phyloP scores from a whole-genome alignment of 2,797 vertebrate genomes.

The Apodemus agrarius region DNA sequence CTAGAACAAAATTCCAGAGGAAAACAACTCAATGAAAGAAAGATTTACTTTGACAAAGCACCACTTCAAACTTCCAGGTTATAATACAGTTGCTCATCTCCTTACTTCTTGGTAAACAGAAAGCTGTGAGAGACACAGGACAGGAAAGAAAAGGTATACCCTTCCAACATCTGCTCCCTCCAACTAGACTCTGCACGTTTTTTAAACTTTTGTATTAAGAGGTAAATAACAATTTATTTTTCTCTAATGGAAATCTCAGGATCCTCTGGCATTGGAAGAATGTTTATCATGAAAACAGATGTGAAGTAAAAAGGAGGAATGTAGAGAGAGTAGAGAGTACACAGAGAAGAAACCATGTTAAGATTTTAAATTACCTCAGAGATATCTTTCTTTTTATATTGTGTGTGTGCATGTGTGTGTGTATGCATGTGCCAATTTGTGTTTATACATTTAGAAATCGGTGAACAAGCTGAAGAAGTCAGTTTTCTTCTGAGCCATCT shows the following conservation, averaged over 20 bases:
- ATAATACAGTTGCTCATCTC: background rate
- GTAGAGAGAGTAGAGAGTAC: background rate
- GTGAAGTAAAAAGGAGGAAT: background rate
- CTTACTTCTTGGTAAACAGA: background rate
- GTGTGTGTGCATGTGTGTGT: background rate
- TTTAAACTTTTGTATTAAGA: background rate
- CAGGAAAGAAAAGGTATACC: accelerated
- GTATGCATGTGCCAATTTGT: background rate
- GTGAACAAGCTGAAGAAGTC: background rate
- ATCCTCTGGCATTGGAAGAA: background rate
- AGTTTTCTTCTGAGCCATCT: background rate
- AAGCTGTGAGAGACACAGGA: background rate
- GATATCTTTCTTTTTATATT: background rate
- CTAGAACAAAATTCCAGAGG: background rate
- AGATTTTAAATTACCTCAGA: background rate
- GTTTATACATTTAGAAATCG: background rate
- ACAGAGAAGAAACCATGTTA: background rate
- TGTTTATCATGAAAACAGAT: background rate
- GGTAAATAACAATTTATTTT: background rate
- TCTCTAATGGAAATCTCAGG: background rate
- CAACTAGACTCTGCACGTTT: background rate
- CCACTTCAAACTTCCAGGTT: background rate
- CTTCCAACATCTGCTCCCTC: background rate
- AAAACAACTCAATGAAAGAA: background rate
- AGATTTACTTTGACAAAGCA: background rate